Evolutionary conservation across 2,888 invertebrate species (phyloP).

Genomic region (Prosapia bicincta): DNA sequence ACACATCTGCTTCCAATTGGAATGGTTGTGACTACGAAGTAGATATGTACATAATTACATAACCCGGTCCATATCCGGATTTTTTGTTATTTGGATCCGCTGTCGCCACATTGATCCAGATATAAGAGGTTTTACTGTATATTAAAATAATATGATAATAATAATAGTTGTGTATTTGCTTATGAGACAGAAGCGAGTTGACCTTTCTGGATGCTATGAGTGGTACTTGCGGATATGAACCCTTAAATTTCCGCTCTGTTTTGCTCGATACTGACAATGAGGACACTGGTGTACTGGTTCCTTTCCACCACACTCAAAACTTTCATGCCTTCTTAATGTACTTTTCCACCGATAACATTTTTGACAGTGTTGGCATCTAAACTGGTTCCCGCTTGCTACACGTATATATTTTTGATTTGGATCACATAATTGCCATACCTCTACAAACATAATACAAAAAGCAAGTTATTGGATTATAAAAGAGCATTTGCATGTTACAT

Average conservation of each 20-base stretch:
- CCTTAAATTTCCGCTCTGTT: slow-evolving; percentile 77
- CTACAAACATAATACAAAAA: not conserved
- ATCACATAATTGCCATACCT: not conserved
- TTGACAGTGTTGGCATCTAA: slow-evolving; percentile 27
- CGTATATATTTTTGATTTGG: slow-evolving; percentile 11
- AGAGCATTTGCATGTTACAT: too few relatives aligned
- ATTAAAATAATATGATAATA: too few relatives aligned
- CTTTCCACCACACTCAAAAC: slow-evolving; percentile 50
- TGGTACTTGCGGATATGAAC: slow-evolving; percentile 67
- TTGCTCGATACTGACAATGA: slow-evolving; percentile 72
- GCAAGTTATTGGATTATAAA: too few relatives aligned
- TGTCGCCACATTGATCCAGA: too few relatives aligned
- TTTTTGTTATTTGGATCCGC: too few relatives aligned
- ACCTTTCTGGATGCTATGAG: slow-evolving; percentile 11
- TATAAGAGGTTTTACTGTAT: too few relatives aligned
- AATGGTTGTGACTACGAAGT: too few relatives aligned
- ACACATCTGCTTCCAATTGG: too few relatives aligned
- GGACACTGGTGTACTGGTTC: slow-evolving; percentile 79
- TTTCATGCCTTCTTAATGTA: slow-evolving; percentile 27
- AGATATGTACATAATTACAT: too few relatives aligned
- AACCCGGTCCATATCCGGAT: too few relatives aligned
- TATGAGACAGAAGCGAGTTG: too few relatives aligned
- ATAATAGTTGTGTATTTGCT: too few relatives aligned
- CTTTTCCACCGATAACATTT: slow-evolving; percentile 29
- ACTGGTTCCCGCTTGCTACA: not conserved